Evolutionary conservation across 2,888 invertebrate genomes (phyloP), one percentile per base, ranked within the genome.

Genomic region (Hirtodrosophila cameraria): DNA sequence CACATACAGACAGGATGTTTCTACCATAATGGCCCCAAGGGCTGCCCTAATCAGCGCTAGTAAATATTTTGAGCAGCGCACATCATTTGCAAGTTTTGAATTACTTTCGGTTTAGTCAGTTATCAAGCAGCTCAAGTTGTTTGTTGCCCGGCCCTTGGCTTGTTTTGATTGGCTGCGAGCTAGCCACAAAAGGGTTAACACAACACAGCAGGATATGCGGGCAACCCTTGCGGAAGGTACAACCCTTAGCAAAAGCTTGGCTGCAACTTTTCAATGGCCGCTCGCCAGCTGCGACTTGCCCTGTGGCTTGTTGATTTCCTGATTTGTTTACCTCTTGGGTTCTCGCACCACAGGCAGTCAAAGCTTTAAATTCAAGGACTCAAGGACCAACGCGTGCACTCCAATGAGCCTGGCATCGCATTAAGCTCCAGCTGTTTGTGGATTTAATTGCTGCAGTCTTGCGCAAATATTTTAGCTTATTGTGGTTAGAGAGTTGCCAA

Each of bases 21-120:
- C 31, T 33, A 11, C 12, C 20, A 13, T 6, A 6, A 18, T 5
- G 9, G 1, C n/a, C 13, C 33, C 16, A 31, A n/a, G 48, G 23
- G 18, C 15, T 41, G 6, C 16, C 16, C 46, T 48, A 54, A 64
- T 60, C 65, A 65, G 18, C 1, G 35, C 38, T 54, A 45, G 49
- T 75, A 66, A 74, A 74, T 75, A 74, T 74, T 74, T 67, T 60
- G 71, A 74, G 25, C 20, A 36, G 35, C n/a, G 39, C 20, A 18
- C 43, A 63, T 59, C 63, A 60, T 62, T 75, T 30, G 23, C 33
- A 38, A 45, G 36, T 41, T 11, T 72, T 48, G 16, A 64, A 36
- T 69, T 68, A 20, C 42, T 28, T 16, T 30, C 33, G 7, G 13
- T 8, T 12, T 1, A 55, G 45, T 64, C 59, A 73, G 68, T 64